These are phyloP conservation scores for Rhopilema esculentum DNA, from an alignment of 30 jellyfish, hydroid and myxozoan genomes.

Conservation along the genomic window DNA sequence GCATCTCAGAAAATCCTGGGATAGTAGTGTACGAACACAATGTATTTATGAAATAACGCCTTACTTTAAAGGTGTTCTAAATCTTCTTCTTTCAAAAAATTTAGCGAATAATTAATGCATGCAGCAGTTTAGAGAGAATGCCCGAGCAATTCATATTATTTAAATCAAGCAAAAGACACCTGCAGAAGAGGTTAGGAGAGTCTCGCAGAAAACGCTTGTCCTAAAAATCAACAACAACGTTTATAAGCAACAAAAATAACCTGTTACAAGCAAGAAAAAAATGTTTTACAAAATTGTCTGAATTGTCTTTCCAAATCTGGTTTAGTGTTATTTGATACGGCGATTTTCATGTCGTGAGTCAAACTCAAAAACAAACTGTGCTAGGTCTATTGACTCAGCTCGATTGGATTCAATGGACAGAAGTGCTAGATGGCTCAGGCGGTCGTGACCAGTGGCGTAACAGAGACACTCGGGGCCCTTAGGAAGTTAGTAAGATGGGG, in stretches of 20 bases:
- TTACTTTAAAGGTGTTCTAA: too few species aligned
- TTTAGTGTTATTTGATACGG: slow-evolving; percentile 28
- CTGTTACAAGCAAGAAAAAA: not conserved
- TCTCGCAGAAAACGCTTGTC: not conserved
- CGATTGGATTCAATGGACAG: slow-evolving; percentile 31
- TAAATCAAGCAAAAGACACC: slow-evolving; percentile 12
- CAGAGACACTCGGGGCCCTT: too few species aligned
- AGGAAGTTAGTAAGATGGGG: too few species aligned
- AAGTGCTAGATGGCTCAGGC: slow-evolving; percentile 34
- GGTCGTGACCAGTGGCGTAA: too few species aligned
- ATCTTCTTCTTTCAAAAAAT: not conserved
- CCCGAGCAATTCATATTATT: not conserved
- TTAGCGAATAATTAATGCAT: not conserved
- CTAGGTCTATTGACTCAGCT: slow-evolving; percentile 40
- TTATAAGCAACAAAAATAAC: slow-evolving; percentile 5
- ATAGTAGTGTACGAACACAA: too few species aligned
- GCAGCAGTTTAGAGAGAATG: slow-evolving; percentile 14
- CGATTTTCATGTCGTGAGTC: slow-evolving; percentile 41
- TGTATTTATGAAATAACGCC: too few species aligned
- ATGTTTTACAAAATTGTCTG: slow-evolving; percentile 1
- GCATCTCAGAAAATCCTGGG: too few species aligned
- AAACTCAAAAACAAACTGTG: slow-evolving; percentile 44
- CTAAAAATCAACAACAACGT: not conserved
- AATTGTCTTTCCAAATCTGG: slow-evolving; percentile 2
- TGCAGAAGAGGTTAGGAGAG: not conserved